Evolutionary conservation across 2,797 vertebrate genomes (phyloP).

Genomic region (Neoniphon sammara): DNA sequence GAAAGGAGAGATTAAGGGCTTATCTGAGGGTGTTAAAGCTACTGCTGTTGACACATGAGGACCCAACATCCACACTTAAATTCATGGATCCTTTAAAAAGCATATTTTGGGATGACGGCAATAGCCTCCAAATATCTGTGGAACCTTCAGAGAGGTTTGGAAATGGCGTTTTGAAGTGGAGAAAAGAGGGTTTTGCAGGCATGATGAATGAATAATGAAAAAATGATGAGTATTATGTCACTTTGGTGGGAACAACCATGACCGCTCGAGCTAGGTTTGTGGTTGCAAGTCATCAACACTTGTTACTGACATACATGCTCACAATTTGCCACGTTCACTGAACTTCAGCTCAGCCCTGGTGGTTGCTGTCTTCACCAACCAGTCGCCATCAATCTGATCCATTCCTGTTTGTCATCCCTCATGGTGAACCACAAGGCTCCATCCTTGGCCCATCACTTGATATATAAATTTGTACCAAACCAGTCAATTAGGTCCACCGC

Average conservation of each 20-base stretch:
- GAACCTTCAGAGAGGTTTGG: not conserved
- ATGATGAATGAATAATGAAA: not conserved
- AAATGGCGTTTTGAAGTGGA: not conserved
- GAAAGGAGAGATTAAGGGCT: not conserved
- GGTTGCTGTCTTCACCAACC: slow-evolving; percentile 21
- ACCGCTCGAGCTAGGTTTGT: not conserved
- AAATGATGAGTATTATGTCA: not conserved
- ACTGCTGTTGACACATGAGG: not conserved
- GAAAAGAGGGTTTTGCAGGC: not conserved
- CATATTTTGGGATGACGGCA: not conserved
- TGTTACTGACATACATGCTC: not conserved
- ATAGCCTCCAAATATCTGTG: not conserved
- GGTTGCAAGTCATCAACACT: not conserved
- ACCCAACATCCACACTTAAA: not conserved
- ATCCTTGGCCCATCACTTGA: slow-evolving; percentile 41
- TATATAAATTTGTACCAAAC: slow-evolving; percentile 56
- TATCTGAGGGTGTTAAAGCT: not conserved
- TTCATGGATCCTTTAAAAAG: not conserved
- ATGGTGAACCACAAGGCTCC: slow-evolving; percentile 36
- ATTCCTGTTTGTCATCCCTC: slow-evolving; percentile 17
- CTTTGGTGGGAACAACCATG: too few relatives aligned
- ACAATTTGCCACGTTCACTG: not conserved
- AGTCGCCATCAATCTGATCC: slow-evolving; percentile 15
- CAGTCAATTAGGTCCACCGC: slow-evolving; percentile 63
- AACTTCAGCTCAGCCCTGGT: not conserved